Evolutionary conservation across 2,888 invertebrate species (phyloP).

Genomic region (Ectropis crepuscularia): DNA sequence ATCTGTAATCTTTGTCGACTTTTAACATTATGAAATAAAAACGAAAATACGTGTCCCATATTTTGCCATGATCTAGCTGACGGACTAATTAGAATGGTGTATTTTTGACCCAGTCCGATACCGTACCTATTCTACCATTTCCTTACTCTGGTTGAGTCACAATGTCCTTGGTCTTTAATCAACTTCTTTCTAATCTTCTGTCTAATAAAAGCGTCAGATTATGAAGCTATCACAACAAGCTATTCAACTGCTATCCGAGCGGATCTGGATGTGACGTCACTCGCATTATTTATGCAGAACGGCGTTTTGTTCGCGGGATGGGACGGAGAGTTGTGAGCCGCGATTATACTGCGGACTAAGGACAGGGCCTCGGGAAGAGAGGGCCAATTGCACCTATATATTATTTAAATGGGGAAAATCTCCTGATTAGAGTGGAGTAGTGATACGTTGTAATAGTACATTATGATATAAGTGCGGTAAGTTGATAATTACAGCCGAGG

Average conservation of each 20-base stretch:
- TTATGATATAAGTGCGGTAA: too few relatives aligned
- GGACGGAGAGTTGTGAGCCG: slow-evolving; percentile 31
- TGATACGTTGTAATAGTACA: too few relatives aligned
- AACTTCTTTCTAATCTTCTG: slow-evolving; percentile 5
- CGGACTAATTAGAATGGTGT: too few relatives aligned
- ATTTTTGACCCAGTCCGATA: neutral
- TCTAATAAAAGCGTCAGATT: slow-evolving; percentile 21
- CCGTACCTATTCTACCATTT: neutral
- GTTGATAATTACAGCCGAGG: too few relatives aligned
- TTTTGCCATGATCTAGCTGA: too few relatives aligned
- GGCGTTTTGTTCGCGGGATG: slow-evolving; percentile 26
- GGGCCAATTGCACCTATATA: neutral
- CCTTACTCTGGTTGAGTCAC: neutral
- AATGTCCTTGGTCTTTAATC: neutral
- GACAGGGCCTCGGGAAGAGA: neutral
- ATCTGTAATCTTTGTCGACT: too few relatives aligned
- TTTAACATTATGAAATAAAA: too few relatives aligned
- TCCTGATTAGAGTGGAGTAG: neutral
- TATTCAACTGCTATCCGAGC: slow-evolving; percentile 21
- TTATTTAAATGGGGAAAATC: neutral
- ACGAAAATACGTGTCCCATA: too few relatives aligned
- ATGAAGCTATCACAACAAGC: slow-evolving; percentile 25
- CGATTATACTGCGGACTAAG: slow-evolving; percentile 24
- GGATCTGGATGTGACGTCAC: slow-evolving; percentile 30
- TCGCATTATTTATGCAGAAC: slow-evolving; percentile 32